Evolutionary conservation across 2,797 vertebrate species (phyloP).

Genomic region (Dryobates pubescens): DNA sequence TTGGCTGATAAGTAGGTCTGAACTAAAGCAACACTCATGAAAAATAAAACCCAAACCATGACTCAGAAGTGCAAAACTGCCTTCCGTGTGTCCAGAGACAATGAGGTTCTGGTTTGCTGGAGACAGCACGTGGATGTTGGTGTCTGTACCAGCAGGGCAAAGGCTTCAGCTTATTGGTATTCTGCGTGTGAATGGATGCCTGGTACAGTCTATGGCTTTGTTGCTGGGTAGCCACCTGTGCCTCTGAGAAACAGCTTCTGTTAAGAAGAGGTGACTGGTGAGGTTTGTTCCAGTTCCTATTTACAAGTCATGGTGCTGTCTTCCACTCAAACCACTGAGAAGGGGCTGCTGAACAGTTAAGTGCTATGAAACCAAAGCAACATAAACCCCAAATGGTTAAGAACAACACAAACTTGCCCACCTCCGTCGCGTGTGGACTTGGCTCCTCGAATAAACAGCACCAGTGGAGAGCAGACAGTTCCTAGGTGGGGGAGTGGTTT

Average conservation of each 20-base stretch:
- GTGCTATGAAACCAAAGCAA: not conserved
- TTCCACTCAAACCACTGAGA: not conserved
- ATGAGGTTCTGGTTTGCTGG: slow-evolving; percentile 45
- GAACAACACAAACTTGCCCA: not conserved
- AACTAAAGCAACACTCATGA: slow-evolving; percentile 40
- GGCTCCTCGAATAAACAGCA: not conserved
- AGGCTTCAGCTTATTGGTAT: slow-evolving; percentile 42
- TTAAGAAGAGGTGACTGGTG: not conserved
- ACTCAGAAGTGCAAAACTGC: slow-evolving; percentile 55
- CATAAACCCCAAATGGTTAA: not conserved
- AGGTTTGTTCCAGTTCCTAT: not conserved
- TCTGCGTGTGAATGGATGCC: not conserved
- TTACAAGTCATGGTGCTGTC: not conserved
- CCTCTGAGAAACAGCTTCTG: slow-evolving; percentile 10
- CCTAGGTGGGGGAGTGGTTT: not conserved
- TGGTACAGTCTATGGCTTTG: slow-evolving; percentile 72
- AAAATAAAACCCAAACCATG: slow-evolving; percentile 54
- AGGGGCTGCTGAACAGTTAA: not conserved
- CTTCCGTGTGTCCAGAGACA: slow-evolving; percentile 55
- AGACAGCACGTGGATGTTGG: not conserved
- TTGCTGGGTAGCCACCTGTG: slow-evolving; percentile 27
- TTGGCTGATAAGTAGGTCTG: slow-evolving; percentile 34
- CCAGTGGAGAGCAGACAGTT: slow-evolving; percentile 14
- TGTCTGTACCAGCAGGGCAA: slow-evolving; percentile 64
- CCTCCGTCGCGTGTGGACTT: not conserved